Conservation (phyloP, 2,113 vertebrate genomes). For the Guaruba guarouba region DNA sequence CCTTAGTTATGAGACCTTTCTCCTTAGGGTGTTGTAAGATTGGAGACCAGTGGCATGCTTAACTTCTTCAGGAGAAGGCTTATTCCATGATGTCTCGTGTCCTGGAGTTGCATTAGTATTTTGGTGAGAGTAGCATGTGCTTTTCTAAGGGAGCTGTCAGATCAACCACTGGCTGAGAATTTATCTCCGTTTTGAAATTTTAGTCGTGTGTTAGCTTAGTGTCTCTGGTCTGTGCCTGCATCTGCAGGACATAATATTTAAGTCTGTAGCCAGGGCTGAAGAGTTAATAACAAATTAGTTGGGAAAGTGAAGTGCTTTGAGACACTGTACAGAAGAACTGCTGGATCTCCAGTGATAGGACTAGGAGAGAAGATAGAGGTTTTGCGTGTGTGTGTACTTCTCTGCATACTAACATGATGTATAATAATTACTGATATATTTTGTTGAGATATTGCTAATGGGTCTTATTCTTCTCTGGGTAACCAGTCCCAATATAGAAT, state of each 20-base stretch:
- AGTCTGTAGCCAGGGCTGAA: neutral
- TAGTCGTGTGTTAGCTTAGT: neutral
- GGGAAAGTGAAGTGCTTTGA: neutral
- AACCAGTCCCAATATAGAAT: neutral
- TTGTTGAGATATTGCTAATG: neutral
- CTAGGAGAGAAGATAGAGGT: neutral
- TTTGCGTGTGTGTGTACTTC: neutral
- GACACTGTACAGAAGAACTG: neutral
- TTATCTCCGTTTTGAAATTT: neutral
- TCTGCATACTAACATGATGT: neutral
- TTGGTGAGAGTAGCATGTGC: neutral
- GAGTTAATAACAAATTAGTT: neutral
- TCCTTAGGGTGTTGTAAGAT: constrained; percentile 32
- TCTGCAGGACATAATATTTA: neutral
- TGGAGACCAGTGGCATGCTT: neutral
- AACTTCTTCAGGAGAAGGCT: constrained; percentile 3
- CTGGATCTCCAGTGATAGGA: neutral
- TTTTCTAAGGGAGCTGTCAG: neutral
- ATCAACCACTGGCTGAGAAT: neutral
- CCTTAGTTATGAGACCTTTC: constrained; percentile 27
- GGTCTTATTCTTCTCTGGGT: neutral
- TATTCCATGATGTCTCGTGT: neutral
- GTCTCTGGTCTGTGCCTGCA: neutral
- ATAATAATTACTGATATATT: neutral
- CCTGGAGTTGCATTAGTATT: neutral